Percentiles rank a stretch among this genome's conserved stretches.
phyloP scores from a whole-genome alignment of 1,140 invertebrate genomes.

The Drosophila punjabiensis region DNA sequence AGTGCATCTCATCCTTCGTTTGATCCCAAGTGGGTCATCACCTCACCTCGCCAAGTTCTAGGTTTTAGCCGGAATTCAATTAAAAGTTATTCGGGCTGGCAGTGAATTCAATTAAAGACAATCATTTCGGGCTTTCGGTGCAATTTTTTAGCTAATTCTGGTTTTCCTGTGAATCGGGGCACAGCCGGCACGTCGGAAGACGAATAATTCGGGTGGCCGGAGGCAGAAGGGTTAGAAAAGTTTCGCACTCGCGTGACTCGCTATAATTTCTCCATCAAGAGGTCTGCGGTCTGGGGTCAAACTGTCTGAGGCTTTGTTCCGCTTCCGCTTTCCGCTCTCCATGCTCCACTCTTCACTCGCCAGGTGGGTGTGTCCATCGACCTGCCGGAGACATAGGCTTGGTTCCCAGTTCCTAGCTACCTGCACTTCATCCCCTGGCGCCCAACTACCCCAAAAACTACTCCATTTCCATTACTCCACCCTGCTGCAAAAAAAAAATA shows the following conservation, averaged over 20 bases:
- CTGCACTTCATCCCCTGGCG: conserved; percentile 26
- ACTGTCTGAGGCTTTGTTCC: conserved; percentile 71
- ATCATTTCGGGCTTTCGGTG: conserved; percentile 65
- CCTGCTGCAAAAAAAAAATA: background rate
- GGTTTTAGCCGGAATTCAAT: conserved; percentile 61
- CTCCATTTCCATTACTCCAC: conserved; percentile 12
- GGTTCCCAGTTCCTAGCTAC: conserved; percentile 18
- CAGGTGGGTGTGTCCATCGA: conserved; percentile 67
- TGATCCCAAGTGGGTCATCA: conserved; percentile 61
- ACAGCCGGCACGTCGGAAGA: conserved; percentile 13
- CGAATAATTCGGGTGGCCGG: background rate
- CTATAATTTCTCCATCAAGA: conserved; percentile 74
- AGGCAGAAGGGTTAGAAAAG: conserved; percentile 63
- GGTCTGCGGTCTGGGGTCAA: conserved; percentile 25
- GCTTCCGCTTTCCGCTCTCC: conserved; percentile 57
- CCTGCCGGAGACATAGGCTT: conserved; percentile 58
- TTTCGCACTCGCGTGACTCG: conserved; percentile 74
- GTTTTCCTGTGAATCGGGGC: conserved; percentile 70
- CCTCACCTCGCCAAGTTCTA: conserved; percentile 25
- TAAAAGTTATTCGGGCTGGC: conserved; percentile 49
- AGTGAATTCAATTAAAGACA: conserved; percentile 70
- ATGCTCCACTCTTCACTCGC: conserved; percentile 30
- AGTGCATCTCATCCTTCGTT: conserved; percentile 18
- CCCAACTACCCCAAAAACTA: conserved; percentile 28
- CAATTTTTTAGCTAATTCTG: conserved; percentile 73